phyloP scores from a whole-genome alignment of 2,113 vertebrate genomes.

The Saguinus midas region DNA sequence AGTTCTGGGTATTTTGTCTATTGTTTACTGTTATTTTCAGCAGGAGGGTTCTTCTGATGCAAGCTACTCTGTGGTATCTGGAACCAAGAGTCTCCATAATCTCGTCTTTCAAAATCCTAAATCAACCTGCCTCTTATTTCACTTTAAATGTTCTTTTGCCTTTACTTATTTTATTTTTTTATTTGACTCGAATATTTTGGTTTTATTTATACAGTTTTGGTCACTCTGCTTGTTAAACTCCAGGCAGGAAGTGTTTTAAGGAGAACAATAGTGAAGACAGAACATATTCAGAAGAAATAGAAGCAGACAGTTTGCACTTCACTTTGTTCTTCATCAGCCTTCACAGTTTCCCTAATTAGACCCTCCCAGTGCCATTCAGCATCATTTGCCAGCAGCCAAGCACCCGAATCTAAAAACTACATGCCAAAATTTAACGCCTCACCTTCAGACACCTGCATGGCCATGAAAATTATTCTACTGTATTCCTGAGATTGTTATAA shows the following conservation, averaged over 20 bases:
- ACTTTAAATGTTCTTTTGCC: slow-evolving; percentile 12
- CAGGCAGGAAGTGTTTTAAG: not conserved
- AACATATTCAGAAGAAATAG: not conserved
- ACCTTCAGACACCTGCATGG: not conserved
- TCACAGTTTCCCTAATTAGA: not conserved
- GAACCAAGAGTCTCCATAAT: not conserved
- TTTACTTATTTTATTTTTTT: not conserved
- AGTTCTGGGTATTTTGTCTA: not conserved
- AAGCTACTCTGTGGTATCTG: not conserved
- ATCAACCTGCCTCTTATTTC: not conserved
- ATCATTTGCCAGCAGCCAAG: not conserved
- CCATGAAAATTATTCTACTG: slow-evolving; percentile 3
- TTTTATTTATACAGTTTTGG: not conserved
- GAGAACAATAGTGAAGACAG: not conserved
- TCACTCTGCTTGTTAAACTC: not conserved
- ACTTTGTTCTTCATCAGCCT: not conserved
- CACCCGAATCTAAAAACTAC: not conserved
- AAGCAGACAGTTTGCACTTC: not conserved
- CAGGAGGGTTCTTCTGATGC: not conserved
- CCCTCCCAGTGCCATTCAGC: not conserved
- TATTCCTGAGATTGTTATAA: not conserved
- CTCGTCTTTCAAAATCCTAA: slow-evolving; percentile 32
- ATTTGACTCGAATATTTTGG: not conserved
- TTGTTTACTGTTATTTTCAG: not conserved
- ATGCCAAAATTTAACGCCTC: not conserved